Conservation (phyloP, 2,113 vertebrate species). For the Zosterops pallidus region DNA sequence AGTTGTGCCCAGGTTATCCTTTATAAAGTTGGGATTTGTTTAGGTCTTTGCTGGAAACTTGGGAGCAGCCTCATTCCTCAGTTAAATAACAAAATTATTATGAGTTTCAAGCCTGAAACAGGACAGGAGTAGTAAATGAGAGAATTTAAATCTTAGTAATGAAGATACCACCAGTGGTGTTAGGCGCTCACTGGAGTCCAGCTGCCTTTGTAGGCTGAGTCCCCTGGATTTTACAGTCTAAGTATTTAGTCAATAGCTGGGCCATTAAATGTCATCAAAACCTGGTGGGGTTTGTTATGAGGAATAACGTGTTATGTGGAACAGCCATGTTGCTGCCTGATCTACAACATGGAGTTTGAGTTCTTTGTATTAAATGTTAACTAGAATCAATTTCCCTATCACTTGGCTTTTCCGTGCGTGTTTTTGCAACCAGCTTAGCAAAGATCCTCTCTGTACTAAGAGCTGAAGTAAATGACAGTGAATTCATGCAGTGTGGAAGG, state of each 20-base stretch:
- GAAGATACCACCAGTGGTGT: not conserved
- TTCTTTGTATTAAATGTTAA: not conserved
- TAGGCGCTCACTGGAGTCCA: fast-evolving
- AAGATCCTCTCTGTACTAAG: not conserved
- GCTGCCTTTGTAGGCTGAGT: not conserved
- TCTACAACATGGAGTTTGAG: not conserved
- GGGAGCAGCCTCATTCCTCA: not conserved
- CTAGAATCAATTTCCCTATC: not conserved
- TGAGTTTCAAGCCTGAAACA: not conserved
- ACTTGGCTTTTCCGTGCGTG: not conserved
- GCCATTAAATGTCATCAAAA: not conserved
- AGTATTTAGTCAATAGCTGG: not conserved
- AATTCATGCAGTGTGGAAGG: not conserved
- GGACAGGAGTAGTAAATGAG: not conserved
- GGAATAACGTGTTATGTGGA: not conserved
- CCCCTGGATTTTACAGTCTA: not conserved
- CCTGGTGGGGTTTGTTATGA: not conserved
- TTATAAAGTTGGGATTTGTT: not conserved
- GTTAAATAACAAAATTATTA: not conserved
- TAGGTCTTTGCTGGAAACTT: not conserved
- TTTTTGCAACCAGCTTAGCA: not conserved
- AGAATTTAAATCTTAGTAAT: not conserved
- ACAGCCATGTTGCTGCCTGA: not conserved
- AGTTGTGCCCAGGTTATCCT: fast-evolving
- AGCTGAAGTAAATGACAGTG: not conserved